A percentile compares a stretch with the other conserved stretches of the same genome.
Conservation (phyloP, 2,797 vertebrate species). For the Adrianichthys oophorus region DNA sequence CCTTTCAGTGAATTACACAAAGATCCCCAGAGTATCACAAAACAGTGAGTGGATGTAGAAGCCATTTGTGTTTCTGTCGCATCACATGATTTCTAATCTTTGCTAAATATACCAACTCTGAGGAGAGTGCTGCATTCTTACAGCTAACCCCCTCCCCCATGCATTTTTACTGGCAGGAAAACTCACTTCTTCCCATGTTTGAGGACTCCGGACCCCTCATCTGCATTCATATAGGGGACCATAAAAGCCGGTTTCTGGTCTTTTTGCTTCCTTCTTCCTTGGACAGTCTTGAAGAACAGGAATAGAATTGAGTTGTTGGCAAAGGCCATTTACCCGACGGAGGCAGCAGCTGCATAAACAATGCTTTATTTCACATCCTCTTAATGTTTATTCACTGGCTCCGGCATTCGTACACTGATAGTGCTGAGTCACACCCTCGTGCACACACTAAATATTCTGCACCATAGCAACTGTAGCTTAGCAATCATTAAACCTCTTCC, state of each 20-base stretch:
- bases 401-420: constrained; percentile 62
- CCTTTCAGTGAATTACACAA: constrained; percentile 35
- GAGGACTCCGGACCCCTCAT: constrained; percentile 59
- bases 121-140: constrained; percentile 56
- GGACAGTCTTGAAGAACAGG: constrained; percentile 67
- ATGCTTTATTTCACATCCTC: constrained; percentile 74
- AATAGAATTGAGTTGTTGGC: constrained; percentile 68
- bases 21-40: constrained; percentile 33
- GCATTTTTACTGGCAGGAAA: constrained; percentile 59
- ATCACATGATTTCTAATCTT: constrained; percentile 68
- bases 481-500: constrained; percentile 66
- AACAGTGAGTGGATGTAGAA: constrained; percentile 57
- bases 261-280: constrained; percentile 52
- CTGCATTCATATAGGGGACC: constrained; percentile 70
- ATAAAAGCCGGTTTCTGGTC: constrained; percentile 61
- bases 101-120: constrained; percentile 64
- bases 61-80: constrained; percentile 58
- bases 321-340: constrained; percentile 53
- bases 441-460: constrained; percentile 73
- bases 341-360: constrained; percentile 76
- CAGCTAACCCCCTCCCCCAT: constrained; percentile 55
- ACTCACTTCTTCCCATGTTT: constrained; percentile 59
- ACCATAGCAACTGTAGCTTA: constrained; percentile 77
- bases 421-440: constrained; percentile 75
- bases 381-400: constrained; percentile 73